phyloP scores from a whole-genome alignment of 2,888 invertebrate genomes.

The Dasysyrphus tricinctus region DNA sequence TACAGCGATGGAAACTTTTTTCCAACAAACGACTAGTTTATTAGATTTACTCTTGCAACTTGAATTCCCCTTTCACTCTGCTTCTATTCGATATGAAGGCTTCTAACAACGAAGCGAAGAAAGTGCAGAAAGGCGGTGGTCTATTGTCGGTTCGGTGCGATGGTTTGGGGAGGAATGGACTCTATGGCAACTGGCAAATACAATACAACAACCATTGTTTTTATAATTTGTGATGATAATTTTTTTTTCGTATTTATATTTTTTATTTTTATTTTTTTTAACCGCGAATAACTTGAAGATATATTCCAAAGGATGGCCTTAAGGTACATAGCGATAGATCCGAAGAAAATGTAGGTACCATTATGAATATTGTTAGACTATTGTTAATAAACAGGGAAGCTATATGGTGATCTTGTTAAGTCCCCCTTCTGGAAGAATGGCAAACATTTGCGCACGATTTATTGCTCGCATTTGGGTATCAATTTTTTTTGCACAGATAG shows the following conservation, averaged over 20 bases:
- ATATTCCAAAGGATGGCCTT: not conserved
- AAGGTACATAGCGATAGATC: not conserved
- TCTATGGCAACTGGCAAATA: not conserved
- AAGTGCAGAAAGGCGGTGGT: conserved; percentile 58
- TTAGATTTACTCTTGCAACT: conserved; percentile 62
- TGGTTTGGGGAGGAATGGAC: conserved; percentile 11
- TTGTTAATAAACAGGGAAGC: conserved; percentile 18
- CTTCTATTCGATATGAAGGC: not conserved
- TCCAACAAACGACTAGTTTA: conserved; percentile 70
- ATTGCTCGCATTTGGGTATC: conserved; percentile 43
- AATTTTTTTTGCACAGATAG: not conserved
- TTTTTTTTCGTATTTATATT: conserved; percentile 12
- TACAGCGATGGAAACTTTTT: conserved; percentile 9
- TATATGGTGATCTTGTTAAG: not conserved
- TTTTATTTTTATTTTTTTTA: conserved; percentile 12
- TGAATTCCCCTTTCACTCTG: not conserved
- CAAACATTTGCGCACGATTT: conserved; percentile 56
- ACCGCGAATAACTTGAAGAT: not conserved
- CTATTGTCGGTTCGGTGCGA: conserved; percentile 55
- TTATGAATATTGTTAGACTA: conserved; percentile 53
- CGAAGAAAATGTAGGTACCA: conserved; percentile 44
- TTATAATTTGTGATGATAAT: conserved; percentile 72
- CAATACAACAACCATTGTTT: conserved; percentile 56
- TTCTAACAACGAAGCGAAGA: conserved; percentile 24
- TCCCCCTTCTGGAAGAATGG: not conserved